Evolutionary conservation across 2,797 vertebrate genomes (phyloP).

Genomic region (Gephyroberyx darwinii): DNA sequence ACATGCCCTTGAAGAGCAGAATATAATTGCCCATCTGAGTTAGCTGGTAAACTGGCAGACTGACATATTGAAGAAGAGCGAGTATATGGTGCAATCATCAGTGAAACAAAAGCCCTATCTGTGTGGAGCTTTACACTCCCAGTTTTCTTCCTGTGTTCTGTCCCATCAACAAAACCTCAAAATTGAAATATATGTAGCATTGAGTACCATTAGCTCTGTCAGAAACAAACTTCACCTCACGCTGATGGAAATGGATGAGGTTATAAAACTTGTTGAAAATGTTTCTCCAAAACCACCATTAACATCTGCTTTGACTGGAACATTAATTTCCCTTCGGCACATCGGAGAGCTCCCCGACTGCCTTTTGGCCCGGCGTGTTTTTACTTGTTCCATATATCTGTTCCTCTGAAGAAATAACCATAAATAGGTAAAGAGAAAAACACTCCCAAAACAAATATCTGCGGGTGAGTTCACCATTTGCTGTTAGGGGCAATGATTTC

Average conservation of each 20-base stretch:
- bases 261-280: background rate
- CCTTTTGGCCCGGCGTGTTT: slow-evolving; percentile 9
- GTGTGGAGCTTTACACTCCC: background rate
- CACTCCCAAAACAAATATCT: slow-evolving; percentile 47
- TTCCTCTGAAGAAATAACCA: slow-evolving; percentile 50
- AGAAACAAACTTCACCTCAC: background rate
- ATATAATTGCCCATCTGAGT: slow-evolving; percentile 25
- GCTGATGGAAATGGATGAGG: slow-evolving; percentile 1
- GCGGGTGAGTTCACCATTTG: slow-evolving; percentile 47
- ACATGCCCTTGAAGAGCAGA: slow-evolving; percentile 49
- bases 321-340: background rate
- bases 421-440: slow-evolving; percentile 55
- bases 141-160: background rate
- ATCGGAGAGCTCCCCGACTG: background rate
- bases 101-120: background rate
- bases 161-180: slow-evolving; percentile 15
- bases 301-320: slow-evolving; percentile 12
- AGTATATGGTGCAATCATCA: background rate
- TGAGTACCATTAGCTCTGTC: background rate
- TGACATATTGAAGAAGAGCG: slow-evolving; percentile 2
- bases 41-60: slow-evolving; percentile 12
- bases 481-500: slow-evolving; percentile 67
- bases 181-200: background rate
- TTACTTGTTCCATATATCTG: slow-evolving; percentile 10
- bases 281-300: background rate